These are phyloP conservation scores for Megalopta genalis DNA, from an alignment of 1,140 invertebrate genomes.

Conservation along the genomic window DNA sequence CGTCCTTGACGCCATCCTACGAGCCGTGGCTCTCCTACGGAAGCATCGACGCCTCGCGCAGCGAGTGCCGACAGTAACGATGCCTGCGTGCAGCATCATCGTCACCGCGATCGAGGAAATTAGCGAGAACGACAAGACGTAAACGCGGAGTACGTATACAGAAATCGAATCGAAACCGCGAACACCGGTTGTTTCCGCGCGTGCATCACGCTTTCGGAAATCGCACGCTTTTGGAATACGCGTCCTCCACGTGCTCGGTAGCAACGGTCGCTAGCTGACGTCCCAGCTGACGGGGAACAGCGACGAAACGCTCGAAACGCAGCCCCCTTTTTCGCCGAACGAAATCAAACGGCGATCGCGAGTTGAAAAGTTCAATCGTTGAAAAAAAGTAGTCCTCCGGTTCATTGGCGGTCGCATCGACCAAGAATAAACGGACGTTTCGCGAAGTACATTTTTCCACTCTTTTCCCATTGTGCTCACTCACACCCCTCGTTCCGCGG, in stretches of 20 bases:
- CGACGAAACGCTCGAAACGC: too few relatives aligned
- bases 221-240: too few relatives aligned
- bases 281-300: too few relatives aligned
- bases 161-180: too few relatives aligned
- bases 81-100: constrained; percentile 30
- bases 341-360: too few relatives aligned
- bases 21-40: constrained; percentile 3
- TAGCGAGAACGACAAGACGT: constrained; percentile 23
- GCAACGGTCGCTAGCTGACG: too few relatives aligned
- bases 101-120: constrained; percentile 23
- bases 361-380: too few relatives aligned
- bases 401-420: constrained; percentile 19
- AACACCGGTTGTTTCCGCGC: too few relatives aligned
- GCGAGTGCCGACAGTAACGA: constrained; percentile 27
- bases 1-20: not conserved
- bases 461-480: constrained; percentile 29
- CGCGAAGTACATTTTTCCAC: constrained; percentile 18
- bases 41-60: not conserved
- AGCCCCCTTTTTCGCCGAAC: too few relatives aligned
- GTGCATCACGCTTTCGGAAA: not conserved
- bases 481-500: constrained; percentile 25
- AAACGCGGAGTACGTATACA: constrained; percentile 50
- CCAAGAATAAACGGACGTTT: constrained; percentile 19
- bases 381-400: too few relatives aligned
- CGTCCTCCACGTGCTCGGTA: constrained; percentile 39